Conservation (phyloP, 2,113 vertebrate genomes). For the Xenotilapia caudafasciata region DNA sequence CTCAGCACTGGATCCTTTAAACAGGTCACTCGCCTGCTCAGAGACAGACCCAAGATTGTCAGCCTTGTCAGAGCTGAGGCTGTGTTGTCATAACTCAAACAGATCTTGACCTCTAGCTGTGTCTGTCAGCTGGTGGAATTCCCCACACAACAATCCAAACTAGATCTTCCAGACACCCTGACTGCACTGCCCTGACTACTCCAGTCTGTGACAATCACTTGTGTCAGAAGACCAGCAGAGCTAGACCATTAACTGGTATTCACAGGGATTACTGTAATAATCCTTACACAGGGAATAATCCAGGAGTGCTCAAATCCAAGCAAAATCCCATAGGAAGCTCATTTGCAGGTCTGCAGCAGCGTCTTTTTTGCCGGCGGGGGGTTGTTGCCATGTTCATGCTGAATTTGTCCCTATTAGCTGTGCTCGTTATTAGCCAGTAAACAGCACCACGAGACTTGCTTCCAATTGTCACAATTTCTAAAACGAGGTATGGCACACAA, state of each 20-base stretch:
- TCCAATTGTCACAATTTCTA: background rate
- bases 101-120: constrained; percentile 52
- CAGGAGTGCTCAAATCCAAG: constrained; percentile 48
- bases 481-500: background rate
- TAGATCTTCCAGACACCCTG: constrained; percentile 23
- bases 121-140: constrained; percentile 39
- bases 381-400: constrained; percentile 31
- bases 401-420: constrained; percentile 30
- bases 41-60: constrained; percentile 9
- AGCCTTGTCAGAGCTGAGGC: background rate
- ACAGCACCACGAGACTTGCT: background rate
- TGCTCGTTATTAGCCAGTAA: constrained; percentile 12
- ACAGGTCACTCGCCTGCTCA: constrained; percentile 14
- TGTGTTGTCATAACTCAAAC: constrained; percentile 16
- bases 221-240: constrained; percentile 22
- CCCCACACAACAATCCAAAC: constrained; percentile 15
- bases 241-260: constrained; percentile 46
- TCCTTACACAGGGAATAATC: constrained; percentile 55
- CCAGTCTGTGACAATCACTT: constrained; percentile 27
- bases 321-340: constrained; percentile 45
- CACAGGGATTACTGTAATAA: constrained; percentile 53
- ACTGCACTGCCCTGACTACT: constrained; percentile 15
- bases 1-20: background rate
- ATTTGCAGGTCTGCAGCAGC: constrained; percentile 33
- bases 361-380: constrained; percentile 2